Evolutionary conservation across 2,797 vertebrate genomes (phyloP).

Genomic region (Pseudopleuronectes americanus): DNA sequence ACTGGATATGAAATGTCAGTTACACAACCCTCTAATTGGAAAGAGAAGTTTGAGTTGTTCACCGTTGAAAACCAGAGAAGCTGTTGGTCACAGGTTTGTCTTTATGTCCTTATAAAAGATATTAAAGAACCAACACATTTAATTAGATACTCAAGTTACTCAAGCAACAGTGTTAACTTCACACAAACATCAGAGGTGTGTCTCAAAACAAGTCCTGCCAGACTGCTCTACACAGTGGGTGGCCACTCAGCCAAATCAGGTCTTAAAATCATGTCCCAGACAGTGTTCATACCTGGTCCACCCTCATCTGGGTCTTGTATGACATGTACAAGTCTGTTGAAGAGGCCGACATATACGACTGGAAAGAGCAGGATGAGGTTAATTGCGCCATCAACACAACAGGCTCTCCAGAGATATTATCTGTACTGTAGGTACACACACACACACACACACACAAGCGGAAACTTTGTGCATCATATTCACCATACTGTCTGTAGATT

Average conservation of each 20-base stretch:
- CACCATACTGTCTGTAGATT: slow-evolving; percentile 21
- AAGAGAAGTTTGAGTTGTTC: not conserved
- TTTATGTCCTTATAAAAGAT: not conserved
- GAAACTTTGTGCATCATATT: slow-evolving; percentile 2
- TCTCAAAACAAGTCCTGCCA: slow-evolving; percentile 22
- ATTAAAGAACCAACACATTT: not conserved
- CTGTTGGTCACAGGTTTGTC: not conserved
- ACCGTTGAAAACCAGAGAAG: not conserved
- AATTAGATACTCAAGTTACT: not conserved
- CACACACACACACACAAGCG: not conserved
- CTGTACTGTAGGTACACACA: slow-evolving; percentile 8
- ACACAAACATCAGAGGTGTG: slow-evolving; percentile 16
- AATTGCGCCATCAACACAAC: slow-evolving; percentile 46
- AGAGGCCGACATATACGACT: slow-evolving; percentile 3
- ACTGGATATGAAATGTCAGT: slow-evolving; percentile 3
- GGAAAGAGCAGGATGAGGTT: slow-evolving; percentile 40
- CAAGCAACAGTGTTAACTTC: not conserved
- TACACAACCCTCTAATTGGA: not conserved
- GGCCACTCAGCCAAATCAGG: slow-evolving; percentile 3
- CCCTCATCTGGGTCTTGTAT: slow-evolving; percentile 27
- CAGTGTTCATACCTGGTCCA: slow-evolving; percentile 16
- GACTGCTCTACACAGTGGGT: slow-evolving; percentile 20
- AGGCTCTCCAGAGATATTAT: slow-evolving; percentile 18
- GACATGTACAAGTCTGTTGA: slow-evolving; percentile 35
- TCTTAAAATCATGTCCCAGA: slow-evolving; percentile 7